A percentile compares a stretch with the other conserved stretches of the same genome.
Conservation (phyloP, 2,113 vertebrate species). For the Pogona vitticeps region DNA sequence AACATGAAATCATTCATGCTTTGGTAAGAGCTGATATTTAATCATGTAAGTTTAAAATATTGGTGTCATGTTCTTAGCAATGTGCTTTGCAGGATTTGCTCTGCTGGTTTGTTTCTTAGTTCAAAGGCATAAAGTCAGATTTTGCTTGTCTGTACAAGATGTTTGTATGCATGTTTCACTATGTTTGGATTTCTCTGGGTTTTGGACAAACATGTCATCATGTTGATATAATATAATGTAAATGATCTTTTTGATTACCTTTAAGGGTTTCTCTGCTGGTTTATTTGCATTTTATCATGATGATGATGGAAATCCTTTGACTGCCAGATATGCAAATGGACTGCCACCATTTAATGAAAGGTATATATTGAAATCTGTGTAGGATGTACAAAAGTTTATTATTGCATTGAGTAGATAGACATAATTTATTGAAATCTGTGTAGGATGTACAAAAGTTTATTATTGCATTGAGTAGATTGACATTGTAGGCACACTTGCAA, state of each 20-base stretch:
- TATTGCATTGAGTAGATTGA: background rate
- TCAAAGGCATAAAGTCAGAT: background rate
- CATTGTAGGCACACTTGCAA: background rate
- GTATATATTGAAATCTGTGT: conserved; percentile 65
- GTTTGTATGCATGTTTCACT: background rate
- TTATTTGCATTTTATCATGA: conserved; percentile 96
- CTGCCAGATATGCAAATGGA: conserved; percentile 88
- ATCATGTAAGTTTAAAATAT: background rate
- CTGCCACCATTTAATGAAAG: conserved; percentile 94
- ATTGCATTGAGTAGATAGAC: background rate
- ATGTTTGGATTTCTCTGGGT: background rate
- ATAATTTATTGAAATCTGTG: background rate
- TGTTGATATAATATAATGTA: background rate
- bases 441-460: background rate
- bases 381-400: background rate
- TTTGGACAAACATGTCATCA: background rate
- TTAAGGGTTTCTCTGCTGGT: conserved; percentile 95
- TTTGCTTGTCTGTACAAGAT: conserved; percentile 17
- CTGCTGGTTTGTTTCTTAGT: background rate
- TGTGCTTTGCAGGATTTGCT: background rate
- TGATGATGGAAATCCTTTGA: conserved; percentile 91
- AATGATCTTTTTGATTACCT: conserved; percentile 50
- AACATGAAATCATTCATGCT: conserved; percentile 97
- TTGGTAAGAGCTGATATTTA: conserved; percentile 79
- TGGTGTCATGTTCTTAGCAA: background rate